These are phyloP conservation scores for Gallinago stenura DNA, from an alignment of 2,797 vertebrate genomes.

Conservation along the genomic window DNA sequence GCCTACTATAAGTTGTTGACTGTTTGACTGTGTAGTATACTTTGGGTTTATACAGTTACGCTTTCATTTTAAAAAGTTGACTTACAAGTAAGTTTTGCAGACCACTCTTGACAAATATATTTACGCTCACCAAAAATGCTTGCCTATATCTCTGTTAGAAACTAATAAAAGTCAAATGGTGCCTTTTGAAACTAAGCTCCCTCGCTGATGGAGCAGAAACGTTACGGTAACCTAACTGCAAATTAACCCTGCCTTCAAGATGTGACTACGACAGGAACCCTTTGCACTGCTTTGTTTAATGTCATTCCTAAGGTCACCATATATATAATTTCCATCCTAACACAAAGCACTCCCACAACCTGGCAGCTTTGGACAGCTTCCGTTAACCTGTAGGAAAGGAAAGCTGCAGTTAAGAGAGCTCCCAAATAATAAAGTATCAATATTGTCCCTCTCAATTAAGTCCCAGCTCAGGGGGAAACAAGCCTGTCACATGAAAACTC, in stretches of 20 bases:
- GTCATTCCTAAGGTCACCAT: not conserved
- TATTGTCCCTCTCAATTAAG: not conserved
- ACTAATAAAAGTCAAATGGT: not conserved
- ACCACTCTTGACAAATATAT: not conserved
- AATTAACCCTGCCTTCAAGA: not conserved
- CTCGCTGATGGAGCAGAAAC: not conserved
- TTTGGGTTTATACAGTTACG: not conserved
- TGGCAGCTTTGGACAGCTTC: not conserved
- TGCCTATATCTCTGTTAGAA: not conserved
- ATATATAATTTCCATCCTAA: not conserved
- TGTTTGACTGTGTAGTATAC: not conserved
- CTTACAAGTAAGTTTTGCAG: not conserved
- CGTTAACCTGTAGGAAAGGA: not conserved
- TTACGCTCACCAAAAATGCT: not conserved
- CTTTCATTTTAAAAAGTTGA: not conserved
- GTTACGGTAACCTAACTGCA: not conserved
- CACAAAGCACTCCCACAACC: not conserved
- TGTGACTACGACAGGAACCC: fast-evolving
- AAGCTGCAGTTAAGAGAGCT: not conserved
- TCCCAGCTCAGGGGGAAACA: not conserved
- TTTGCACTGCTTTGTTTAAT: not conserved
- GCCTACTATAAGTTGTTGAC: not conserved
- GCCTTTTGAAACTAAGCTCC: not conserved
- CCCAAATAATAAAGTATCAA: not conserved
- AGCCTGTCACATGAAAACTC: not conserved